Base-by-base conservation (phyloP, 2,888 invertebrate species). In the Eristalis pertinax region DNA sequence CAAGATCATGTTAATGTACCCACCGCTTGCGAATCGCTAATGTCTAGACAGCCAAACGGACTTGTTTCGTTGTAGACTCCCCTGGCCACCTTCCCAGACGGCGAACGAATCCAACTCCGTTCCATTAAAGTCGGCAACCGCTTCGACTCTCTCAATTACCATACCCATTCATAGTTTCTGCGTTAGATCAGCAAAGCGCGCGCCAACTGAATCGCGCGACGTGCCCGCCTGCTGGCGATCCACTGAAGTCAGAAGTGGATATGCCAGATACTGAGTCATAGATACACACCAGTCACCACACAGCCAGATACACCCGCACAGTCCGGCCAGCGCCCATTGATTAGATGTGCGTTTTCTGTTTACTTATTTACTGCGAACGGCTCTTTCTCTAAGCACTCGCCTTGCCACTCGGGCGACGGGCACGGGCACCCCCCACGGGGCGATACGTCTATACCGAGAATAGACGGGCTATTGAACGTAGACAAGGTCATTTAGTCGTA, bases 401-500 rank as follows among this genome's bases (percentile, higher is more conserved):
- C 32, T 0, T 10, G 32, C 32, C 32, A 32, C 58, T 80, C 60
- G 62, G 50, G n/a, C n/a, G n/a, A n/a, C n/a, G n/a, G n/a, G n/a
- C n/a, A n/a, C n/a, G n/a, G n/a, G 50, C 50, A n/a, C 50, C 76
- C 75, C 56, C 58, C 81, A 72, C 41, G 19, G 29, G 43, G 50
- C 60, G 29, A 73, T 58, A 76, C 81, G 43, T 60, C 43, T 24
- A 69, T 84, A 65, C 72, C 68, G 73, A 50, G 83, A 76, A 65
- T 63, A 58, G 67, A 60, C 68, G 82, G 77, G 82, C 81, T 77
- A 82, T 78, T 82, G 85, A 82, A 86, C 85, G 85, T 65, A 65
- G 69, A 70, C 85, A 86, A 86, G 85, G 85, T 70, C 85, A 67
- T 69, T 85, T 64, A 69, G 69, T 86, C 82, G 70, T 86, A 86